A percentile compares a stretch with the other conserved stretches of the same genome.
phyloP scores from a whole-genome alignment of 1,140 invertebrate species.

The Heterodera carotae region DNA sequence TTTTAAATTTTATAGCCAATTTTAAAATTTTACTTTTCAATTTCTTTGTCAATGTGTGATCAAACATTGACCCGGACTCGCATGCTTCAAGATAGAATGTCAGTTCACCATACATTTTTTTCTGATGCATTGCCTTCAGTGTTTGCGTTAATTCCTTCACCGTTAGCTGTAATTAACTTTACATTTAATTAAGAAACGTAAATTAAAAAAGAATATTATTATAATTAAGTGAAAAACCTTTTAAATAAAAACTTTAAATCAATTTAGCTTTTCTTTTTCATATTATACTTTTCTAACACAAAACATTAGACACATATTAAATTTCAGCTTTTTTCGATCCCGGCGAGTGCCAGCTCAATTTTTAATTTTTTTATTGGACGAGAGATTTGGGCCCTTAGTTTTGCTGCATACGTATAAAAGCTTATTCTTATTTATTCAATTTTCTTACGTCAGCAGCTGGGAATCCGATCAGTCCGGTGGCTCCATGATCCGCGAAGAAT shows the following conservation, averaged over 20 bases:
- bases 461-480: conserved; percentile 71
- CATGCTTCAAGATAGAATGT: conserved; percentile 74
- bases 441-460: conserved; percentile 59
- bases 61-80: conserved; percentile 75
- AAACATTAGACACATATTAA: conserved; percentile 2
- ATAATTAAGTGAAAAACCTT: too few relatives aligned
- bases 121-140: conserved; percentile 68
- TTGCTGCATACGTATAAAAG: too few relatives aligned
- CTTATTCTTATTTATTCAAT: too few relatives aligned
- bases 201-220: too few relatives aligned
- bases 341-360: too few relatives aligned
- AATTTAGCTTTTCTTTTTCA: conserved; percentile 30
- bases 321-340: too few relatives aligned
- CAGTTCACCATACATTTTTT: conserved; percentile 66
- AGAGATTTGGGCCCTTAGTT: too few relatives aligned
- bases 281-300: too few relatives aligned
- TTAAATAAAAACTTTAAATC: conserved; percentile 12
- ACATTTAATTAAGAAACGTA: conserved; percentile 56
- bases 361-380: too few relatives aligned
- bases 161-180: conserved; percentile 66
- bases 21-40: conserved; percentile 55
- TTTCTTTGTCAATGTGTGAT: conserved; percentile 69
- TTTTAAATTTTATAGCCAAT: too few relatives aligned
- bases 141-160: conserved; percentile 67
- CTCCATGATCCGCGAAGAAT: conserved; percentile 73